A percentile compares a stretch with the other conserved stretches of the same genome.
Evolutionary conservation across 2,113 vertebrate species (phyloP).

Genomic region (Paradisaea rubra): DNA sequence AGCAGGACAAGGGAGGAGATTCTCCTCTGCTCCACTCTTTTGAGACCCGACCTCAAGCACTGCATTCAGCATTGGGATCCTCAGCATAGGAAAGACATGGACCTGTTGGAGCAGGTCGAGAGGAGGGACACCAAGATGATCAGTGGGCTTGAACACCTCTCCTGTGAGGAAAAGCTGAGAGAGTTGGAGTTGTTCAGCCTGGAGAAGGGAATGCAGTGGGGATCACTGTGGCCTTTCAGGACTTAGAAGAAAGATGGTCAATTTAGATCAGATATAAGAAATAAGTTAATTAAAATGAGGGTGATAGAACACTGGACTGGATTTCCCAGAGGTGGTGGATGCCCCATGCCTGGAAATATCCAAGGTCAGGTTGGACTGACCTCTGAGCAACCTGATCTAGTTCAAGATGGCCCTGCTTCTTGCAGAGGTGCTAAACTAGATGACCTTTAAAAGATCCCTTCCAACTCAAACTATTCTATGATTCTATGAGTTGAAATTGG

Average conservation of each 20-base stretch:
- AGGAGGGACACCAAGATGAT: neutral
- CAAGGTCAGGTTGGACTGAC: neutral
- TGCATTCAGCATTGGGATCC: neutral
- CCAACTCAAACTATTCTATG: neutral
- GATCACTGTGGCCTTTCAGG: neutral
- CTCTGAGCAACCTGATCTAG: neutral
- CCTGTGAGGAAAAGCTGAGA: neutral
- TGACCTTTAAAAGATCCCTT: neutral
- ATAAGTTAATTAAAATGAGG: neutral
- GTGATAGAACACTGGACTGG: neutral
- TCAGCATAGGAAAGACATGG: neutral
- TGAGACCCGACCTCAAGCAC: neutral
- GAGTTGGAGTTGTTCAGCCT: neutral
- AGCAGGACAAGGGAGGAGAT: neutral
- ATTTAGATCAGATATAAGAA: neutral
- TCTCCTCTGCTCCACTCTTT: neutral
- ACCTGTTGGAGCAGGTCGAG: neutral
- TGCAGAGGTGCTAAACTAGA: neutral
- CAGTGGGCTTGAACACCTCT: neutral
- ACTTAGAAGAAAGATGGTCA: neutral
- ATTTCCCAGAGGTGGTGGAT: neutral
- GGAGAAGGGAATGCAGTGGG: neutral
- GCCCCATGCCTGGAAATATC: neutral
- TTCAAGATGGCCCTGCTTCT: neutral
- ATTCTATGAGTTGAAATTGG: neutral